Evolutionary conservation across 2,797 vertebrate genomes (phyloP).

Genomic region (Acrocephalus scirpaceus): DNA sequence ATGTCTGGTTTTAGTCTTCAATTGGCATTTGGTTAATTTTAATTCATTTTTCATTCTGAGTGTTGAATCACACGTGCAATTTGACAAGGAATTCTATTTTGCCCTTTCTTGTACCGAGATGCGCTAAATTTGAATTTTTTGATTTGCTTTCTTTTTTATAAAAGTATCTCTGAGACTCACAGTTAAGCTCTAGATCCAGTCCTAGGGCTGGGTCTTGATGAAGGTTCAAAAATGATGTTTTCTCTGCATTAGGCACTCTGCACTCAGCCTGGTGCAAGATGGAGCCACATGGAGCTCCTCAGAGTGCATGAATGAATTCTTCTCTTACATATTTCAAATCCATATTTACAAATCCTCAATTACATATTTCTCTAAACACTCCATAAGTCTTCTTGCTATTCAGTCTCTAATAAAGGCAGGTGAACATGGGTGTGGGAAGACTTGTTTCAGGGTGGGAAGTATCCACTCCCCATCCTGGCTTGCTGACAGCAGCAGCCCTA

Average conservation of each 20-base stretch:
- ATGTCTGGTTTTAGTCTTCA: background rate
- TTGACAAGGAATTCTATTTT: background rate
- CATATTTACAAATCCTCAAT: background rate
- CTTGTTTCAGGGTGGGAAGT: background rate
- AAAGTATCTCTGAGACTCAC: background rate
- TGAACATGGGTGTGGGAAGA: background rate
- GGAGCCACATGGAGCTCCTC: background rate
- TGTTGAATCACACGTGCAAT: background rate
- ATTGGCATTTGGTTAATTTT: background rate
- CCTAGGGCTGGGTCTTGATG: background rate
- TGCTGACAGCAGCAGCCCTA: accelerated
- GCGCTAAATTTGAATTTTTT: background rate
- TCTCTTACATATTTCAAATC: background rate
- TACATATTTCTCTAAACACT: background rate
- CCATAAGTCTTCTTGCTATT: background rate
- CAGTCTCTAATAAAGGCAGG: background rate
- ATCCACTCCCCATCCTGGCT: background rate
- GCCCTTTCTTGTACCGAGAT: background rate
- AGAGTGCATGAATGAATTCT: accelerated
- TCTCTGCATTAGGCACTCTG: background rate
- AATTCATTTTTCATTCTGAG: background rate
- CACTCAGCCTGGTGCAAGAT: background rate
- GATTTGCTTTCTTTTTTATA: background rate
- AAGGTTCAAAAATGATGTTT: background rate
- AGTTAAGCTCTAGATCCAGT: background rate